Percentiles rank a stretch among this genome's conserved stretches.
Evolutionary conservation across 1,140 invertebrate species (phyloP).

Genomic region (Penaeus chinensis): DNA sequence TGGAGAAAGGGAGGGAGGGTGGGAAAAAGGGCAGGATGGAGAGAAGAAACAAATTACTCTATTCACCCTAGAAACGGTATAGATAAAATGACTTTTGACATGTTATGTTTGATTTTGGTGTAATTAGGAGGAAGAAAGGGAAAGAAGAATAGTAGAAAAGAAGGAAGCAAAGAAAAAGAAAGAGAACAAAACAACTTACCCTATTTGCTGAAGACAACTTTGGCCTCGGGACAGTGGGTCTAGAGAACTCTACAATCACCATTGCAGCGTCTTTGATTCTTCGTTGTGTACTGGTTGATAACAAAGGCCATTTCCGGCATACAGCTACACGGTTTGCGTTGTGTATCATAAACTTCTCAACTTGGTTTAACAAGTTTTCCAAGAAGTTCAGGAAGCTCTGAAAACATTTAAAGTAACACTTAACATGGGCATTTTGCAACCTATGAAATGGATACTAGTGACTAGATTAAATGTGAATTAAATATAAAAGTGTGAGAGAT

Average conservation of each 20-base stretch:
- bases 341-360: slow-evolving; percentile 66
- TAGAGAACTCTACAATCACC: slow-evolving; percentile 65
- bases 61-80: no score
- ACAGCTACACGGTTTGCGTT: slow-evolving; percentile 66
- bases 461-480: no score
- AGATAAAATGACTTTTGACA: no score
- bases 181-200: slow-evolving; percentile 20
- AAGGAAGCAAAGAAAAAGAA: not conserved
- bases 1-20: no score
- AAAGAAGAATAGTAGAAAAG: not conserved
- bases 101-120: no score
- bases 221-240: slow-evolving; percentile 64
- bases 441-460: no score
- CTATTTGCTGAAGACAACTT: slow-evolving; percentile 45
- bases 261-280: slow-evolving; percentile 66
- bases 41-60: no score
- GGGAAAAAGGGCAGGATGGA: no score
- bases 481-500: no score
- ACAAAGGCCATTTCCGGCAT: slow-evolving; percentile 64
- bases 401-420: not conserved
- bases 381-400: slow-evolving; percentile 66
- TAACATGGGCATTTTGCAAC: no score
- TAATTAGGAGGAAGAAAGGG: no score
- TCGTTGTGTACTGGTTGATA: slow-evolving; percentile 63
- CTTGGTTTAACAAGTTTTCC: slow-evolving; percentile 65